Percentiles rank a stretch among this genome's conserved stretches.
Conservation (phyloP, 2,113 vertebrate species). For the Meleagris gallopavo region DNA sequence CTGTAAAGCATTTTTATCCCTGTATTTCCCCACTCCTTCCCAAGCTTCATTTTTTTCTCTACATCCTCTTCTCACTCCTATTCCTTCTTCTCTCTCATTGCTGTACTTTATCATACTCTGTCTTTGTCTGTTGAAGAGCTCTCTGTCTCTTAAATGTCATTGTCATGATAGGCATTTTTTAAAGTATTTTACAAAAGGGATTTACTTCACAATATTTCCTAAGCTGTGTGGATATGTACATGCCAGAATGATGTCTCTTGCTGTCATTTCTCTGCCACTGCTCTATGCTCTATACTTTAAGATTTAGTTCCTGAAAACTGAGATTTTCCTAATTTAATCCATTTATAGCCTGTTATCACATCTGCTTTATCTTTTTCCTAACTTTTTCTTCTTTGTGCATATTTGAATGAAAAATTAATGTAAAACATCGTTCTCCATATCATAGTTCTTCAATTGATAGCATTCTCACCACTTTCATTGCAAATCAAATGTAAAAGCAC, state of each 20-base stretch:
- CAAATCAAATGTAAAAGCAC: neutral
- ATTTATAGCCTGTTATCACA: neutral
- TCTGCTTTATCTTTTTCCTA: neutral
- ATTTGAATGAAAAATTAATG: slow-evolving; percentile 13
- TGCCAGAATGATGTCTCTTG: slow-evolving; percentile 33
- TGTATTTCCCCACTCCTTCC: neutral
- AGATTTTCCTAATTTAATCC: neutral
- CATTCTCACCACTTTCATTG: neutral
- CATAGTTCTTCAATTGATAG: neutral
- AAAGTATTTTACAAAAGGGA: slow-evolving; percentile 40
- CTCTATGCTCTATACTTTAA: neutral
- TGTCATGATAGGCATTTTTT: slow-evolving; percentile 29
- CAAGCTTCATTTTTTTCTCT: neutral
- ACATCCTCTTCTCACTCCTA: neutral
- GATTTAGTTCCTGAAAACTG: neutral
- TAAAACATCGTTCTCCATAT: neutral
- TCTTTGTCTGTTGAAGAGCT: neutral
- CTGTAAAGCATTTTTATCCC: fast-evolving
- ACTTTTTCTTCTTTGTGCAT: neutral
- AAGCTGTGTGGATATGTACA: slow-evolving; percentile 10
- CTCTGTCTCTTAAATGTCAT: slow-evolving; percentile 43
- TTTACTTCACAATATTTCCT: slow-evolving; percentile 17
- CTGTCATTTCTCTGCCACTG: slow-evolving; percentile 12
- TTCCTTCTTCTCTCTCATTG: neutral
- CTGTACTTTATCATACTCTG: neutral